Evolutionary conservation across 2,797 vertebrate species (phyloP), one percentile per base, ranked within the genome.

Genomic region (Halcyon smyrnensis): DNA sequence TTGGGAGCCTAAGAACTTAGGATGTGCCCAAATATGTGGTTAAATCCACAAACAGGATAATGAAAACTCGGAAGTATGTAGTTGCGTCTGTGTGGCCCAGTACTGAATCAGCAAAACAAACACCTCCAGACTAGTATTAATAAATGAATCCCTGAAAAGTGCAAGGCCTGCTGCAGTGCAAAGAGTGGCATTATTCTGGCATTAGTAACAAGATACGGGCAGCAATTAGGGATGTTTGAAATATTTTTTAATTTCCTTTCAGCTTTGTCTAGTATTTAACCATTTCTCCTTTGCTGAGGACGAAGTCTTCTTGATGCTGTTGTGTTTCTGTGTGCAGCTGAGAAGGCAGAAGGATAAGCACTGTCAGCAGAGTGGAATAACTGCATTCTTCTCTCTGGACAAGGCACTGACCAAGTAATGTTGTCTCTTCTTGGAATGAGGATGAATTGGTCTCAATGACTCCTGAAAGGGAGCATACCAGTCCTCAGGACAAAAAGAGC

Each of bases 51-150:
- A 96, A 97, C 70, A 91, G 67, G 76, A 94, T 97, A 97, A 98
- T 95, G 96, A 97, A 98, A 98, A 97, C 92, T 89, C 92, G 97
- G 97, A 97, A 97, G 96, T 92, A 95, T 57, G 80, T 96, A 96
- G 95, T 90, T 97, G 77, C 81, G 85, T 95, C 85, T 97, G 71
- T 95, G 93, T 97, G 96, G 96, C 80, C 90, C 65, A 84, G 73
- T 85, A 93, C 37, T 97, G 97, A 97, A 91, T 97, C 88, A 93
- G 91, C 93, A 95, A 96, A 95, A 97, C 96, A 90, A 96, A 88
- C 70, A 92, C 95, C 77, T 88, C 65, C 92, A 96, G 78, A 82
- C 80, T 97, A 97, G 95, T 90, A 87, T 84, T 95, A 87, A 92
- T 91, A 97, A 98, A 96, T 90, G 34, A 96, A 97, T 96, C 77